Conservation (phyloP, 2,888 invertebrate species). For the Caenorhabditis wallacei region DNA sequence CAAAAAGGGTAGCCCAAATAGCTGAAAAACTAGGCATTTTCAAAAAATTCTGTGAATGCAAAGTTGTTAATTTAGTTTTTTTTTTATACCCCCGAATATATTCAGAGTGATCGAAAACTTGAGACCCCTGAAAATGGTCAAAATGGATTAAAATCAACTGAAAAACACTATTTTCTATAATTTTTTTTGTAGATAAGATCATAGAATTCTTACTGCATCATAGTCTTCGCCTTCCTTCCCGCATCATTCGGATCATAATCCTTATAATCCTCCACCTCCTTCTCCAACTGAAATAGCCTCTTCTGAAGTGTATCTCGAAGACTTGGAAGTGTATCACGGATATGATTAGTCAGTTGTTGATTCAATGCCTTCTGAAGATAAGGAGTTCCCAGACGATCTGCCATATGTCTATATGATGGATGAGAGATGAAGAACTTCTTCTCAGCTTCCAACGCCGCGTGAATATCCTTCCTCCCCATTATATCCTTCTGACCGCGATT, state of each 20-base stretch:
- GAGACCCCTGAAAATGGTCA: too few relatives aligned
- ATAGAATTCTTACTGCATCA: slow-evolving; percentile 91
- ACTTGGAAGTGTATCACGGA: slow-evolving; percentile 94
- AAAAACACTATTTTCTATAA: too few relatives aligned
- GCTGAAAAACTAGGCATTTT: too few relatives aligned
- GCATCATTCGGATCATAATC: slow-evolving; percentile 99
- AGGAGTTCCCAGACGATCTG: slow-evolving; percentile 97
- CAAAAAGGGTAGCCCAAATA: too few relatives aligned
- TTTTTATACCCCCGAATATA: too few relatives aligned
- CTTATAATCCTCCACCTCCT: slow-evolving; percentile 99
- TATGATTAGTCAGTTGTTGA: slow-evolving; percentile 99
- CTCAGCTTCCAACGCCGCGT: slow-evolving; percentile 94
- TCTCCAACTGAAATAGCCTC: slow-evolving; percentile 95
- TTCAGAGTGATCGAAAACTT: too few relatives aligned
- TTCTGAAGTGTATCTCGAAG: slow-evolving; percentile 96
- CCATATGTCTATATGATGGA: slow-evolving; percentile 94
- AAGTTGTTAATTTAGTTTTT: too few relatives aligned
- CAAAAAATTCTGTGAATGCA: too few relatives aligned
- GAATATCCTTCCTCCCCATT: slow-evolving; percentile 97
- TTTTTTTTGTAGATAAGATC: too few relatives aligned
- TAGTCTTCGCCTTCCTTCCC: slow-evolving; percentile 98
- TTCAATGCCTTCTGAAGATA: slow-evolving; percentile 97
- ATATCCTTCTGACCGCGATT: slow-evolving; percentile 98
- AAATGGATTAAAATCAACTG: too few relatives aligned
- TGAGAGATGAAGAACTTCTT: slow-evolving; percentile 98